Base-by-base conservation (phyloP, 2,888 invertebrate genomes). In the Drosophila eohydei region DNA sequence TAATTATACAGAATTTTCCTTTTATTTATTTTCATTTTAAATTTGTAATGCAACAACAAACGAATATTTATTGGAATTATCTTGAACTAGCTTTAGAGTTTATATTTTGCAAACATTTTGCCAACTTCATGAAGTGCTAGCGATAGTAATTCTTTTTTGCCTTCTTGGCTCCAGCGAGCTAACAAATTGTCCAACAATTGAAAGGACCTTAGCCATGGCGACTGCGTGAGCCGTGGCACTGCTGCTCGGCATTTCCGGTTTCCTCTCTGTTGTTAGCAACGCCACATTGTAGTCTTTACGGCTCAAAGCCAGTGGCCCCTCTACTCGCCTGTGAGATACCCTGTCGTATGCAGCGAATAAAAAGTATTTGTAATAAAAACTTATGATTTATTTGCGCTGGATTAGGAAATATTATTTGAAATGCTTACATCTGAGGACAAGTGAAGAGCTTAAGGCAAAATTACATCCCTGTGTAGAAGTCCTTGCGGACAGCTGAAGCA, bases 211-310 rank as follows among this genome's bases (percentile, higher is more conserved):
- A 61, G 76, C 55, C 7, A 57, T 48, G 62, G 79, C 59, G 56
- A 70, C 75, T 66, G 65, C 62, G 46, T 66, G 52, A 63, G 74
- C 58, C 69, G 83, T 80, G 80, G 78, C 78, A 69, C 65, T 81
- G 81, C 76, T 78, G 66, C 80, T 80, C 71, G 86, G 86, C 78
- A 85, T 83, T 85, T 83, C 86, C 83, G 62, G 83, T 44, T 88
- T 83, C 88, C 83, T 86, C 71, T 88, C 71, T 86, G 70, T 70
- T 80, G 80, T 80, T 65, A 58, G 71, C 69, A 69, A 65, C 78
- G 70, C 78, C 80, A 69, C 68, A 74, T 74, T 74, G 88, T 72
- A 83, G 80, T 74, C 74, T 71, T 85, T 83, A 28, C 65, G 70
- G 62, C 38, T 44, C 34, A 52, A 46, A 55, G 41, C 36, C 21